phyloP scores from a whole-genome alignment of 1,140 invertebrate species.

The Ips nitidus region DNA sequence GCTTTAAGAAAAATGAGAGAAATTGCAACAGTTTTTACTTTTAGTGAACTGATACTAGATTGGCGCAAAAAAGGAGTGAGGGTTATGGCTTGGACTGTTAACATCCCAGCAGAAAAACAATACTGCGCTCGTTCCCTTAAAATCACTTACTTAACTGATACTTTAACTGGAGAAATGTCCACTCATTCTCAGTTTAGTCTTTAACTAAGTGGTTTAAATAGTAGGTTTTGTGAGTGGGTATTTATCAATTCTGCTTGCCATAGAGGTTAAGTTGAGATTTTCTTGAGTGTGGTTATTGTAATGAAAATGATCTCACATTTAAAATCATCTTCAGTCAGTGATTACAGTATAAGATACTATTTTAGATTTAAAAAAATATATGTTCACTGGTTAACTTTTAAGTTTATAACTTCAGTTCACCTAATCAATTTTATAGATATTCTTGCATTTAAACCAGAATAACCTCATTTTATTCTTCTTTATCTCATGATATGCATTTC shows the following conservation, averaged over 20 bases:
- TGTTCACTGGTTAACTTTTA: too few species aligned
- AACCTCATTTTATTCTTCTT: too few species aligned
- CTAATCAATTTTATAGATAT: too few species aligned
- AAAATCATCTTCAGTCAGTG: too few species aligned
- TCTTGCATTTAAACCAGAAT: too few species aligned
- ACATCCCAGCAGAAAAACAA: slow-evolving; percentile 65
- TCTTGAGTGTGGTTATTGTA: background rate
- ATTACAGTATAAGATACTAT: too few species aligned
- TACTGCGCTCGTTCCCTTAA: slow-evolving; percentile 60
- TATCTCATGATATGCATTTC: too few species aligned
- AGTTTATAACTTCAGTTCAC: too few species aligned
- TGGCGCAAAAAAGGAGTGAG: slow-evolving; percentile 60
- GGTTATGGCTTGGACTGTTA: slow-evolving; percentile 66
- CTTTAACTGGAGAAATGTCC: slow-evolving; percentile 59
- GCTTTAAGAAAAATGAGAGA: background rate
- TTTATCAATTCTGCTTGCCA: background rate
- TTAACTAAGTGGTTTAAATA: background rate
- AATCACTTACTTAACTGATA: slow-evolving; percentile 67
- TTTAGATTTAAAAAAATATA: too few species aligned
- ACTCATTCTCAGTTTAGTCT: slow-evolving; percentile 28
- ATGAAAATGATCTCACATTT: background rate
- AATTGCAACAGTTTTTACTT: slow-evolving; percentile 49
- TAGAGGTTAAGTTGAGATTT: background rate
- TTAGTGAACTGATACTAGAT: slow-evolving; percentile 57
- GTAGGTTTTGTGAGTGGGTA: background rate